Evolutionary conservation across 2,888 invertebrate genomes (phyloP).

Genomic region (Galeruca laticollis): DNA sequence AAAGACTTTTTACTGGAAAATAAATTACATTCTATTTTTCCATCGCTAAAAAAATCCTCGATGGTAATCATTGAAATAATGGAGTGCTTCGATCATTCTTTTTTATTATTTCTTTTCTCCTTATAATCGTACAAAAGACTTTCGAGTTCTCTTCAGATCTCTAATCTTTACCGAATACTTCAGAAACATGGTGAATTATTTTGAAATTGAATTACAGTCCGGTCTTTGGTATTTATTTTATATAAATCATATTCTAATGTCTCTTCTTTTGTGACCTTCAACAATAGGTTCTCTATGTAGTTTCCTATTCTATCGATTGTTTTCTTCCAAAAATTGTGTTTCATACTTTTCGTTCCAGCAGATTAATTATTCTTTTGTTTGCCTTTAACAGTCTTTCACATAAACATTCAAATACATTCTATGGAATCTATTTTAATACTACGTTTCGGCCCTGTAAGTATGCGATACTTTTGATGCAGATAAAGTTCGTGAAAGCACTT

Average conservation of each 20-base stretch:
- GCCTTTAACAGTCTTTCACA: not conserved
- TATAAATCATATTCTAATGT: too few species aligned
- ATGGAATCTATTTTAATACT: not conserved
- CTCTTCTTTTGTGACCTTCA: too few species aligned
- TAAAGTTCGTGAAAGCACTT: not conserved
- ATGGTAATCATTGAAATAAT: slow-evolving; percentile 24
- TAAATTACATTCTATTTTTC: not conserved
- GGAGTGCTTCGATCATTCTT: slow-evolving; percentile 26
- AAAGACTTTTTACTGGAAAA: not conserved
- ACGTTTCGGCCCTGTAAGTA: not conserved
- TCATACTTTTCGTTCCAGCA: too few species aligned
- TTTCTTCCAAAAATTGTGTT: too few species aligned
- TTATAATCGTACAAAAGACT: slow-evolving; percentile 18
- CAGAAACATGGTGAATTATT: not conserved
- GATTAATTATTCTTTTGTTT: too few species aligned
- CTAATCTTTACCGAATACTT: not conserved
- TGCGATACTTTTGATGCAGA: slow-evolving; percentile 5
- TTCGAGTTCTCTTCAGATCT: slow-evolving; percentile 4
- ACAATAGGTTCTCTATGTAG: too few species aligned
- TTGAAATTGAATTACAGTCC: not conserved
- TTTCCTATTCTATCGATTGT: too few species aligned
- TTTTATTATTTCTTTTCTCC: slow-evolving; percentile 19
- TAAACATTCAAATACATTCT: not conserved
- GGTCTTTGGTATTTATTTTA: too few species aligned
- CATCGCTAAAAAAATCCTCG: not conserved